Evolutionary conservation across 2,113 vertebrate species (phyloP), one percentile per base, ranked within the genome.

Genomic region (Picathartes gymnocephalus): DNA sequence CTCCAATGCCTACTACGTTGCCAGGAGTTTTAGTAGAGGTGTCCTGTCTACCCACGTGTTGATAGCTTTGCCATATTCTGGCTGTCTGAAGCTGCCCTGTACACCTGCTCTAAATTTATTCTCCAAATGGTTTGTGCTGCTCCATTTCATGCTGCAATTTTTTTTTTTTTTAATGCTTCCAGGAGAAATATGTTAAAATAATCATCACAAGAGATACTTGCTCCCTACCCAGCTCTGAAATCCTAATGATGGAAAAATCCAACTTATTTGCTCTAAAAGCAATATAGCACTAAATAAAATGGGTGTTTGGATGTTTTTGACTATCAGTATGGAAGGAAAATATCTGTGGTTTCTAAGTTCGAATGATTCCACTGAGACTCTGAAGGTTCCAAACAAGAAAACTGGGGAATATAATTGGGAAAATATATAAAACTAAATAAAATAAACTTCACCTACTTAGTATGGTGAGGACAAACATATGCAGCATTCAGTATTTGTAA

Each of bases 91-190:
- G 58, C 57, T 81, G 70, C 39, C n/a, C 66, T 68, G 71, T 92
- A 91, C 95, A 97, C 96, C 94, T 97, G 95, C 90, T 96, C 64
- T 79, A 91, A 95, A 95, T 90, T 68, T 35, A 90, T 88, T 95
- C 81, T 92, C 86, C 90, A 94, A 85, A 96, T 69, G 88, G 86
- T 81, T 9, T 64, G 31, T 35, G 72, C 58, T 88, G 70, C 69
- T 88, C 58, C 72, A 90, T 80, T 96, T 93, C 83, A 91, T 54
- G 68, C 70, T 5, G 17, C 44, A 20, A 9, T 83, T 70, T 96
- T 87, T 90, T 87, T 39, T 39, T 39, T 86, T 90, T 87, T 61
- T 5, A 68, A 91, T 51, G 87, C 61, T 95, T 97, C 69, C 79
- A 94, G 58, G 33, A 94, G 69, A 92, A 94, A 84, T 90, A 95